Conservation (phyloP, 2,797 vertebrate genomes). For the Spinus pinus region DNA sequence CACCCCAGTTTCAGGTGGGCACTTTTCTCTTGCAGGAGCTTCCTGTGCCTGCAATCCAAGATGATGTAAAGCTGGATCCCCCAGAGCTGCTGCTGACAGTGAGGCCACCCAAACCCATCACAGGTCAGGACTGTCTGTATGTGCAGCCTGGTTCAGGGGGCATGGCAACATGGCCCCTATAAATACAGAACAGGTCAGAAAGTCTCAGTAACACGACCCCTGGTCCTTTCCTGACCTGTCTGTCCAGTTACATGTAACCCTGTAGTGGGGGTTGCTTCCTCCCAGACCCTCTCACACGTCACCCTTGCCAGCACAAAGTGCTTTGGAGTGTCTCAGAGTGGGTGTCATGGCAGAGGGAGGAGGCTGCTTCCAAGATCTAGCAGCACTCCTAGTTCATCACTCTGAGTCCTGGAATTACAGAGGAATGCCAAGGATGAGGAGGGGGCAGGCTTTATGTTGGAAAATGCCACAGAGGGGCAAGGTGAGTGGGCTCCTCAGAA, state of each 20-base stretch:
- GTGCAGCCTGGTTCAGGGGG: neutral
- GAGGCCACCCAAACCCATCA: constrained; percentile 72
- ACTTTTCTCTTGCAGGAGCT: constrained; percentile 11
- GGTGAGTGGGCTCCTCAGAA: neutral
- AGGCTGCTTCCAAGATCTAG: neutral
- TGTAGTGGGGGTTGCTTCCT: neutral
- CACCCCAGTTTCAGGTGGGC: neutral
- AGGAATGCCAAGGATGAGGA: neutral
- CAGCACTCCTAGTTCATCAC: neutral
- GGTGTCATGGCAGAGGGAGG: neutral
- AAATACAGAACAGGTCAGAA: neutral
- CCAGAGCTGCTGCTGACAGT: constrained; percentile 75
- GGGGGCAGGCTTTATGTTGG: neutral
- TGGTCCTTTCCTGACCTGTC: neutral
- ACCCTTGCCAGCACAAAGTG: neutral
- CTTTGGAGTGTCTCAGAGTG: neutral
- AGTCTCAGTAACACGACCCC: neutral
- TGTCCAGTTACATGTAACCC: neutral
- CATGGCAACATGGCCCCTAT: neutral
- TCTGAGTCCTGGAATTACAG: neutral
- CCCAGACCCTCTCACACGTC: accelerated
- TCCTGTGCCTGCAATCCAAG: constrained; percentile 1
- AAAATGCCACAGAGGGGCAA: neutral
- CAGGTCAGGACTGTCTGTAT: constrained; percentile 71
- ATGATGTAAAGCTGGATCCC: constrained; percentile 69